Evolutionary conservation across 2,113 vertebrate genomes (phyloP), one percentile per base, ranked within the genome.

Genomic region (Anguilla rostrata): DNA sequence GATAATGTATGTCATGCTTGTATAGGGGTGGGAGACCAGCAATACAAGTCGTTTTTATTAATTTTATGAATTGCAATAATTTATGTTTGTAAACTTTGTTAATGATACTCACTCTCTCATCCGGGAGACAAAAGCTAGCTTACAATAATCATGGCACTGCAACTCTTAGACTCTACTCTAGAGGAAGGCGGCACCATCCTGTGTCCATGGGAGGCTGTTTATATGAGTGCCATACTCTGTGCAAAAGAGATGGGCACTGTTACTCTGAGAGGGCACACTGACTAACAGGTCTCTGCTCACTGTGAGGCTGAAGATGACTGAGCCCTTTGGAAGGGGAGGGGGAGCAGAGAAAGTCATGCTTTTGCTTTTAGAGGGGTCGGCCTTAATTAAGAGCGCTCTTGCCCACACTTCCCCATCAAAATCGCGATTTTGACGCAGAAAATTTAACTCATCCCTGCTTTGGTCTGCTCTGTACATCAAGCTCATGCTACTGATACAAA

Each of bases 381-480:
- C 5, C 66, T 78, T 83, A 87, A 87, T 87, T 87, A 87, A 87
- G 86, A 53, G 43, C 66, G 53, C 78, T 29, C 84, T 85, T 34
- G 9, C 84, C 60, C 39, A 1, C 29, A 29, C 6, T 40, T 39
- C 71, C 84, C 40, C 71, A 79, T 80, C 75, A 39, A 29, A 80
- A 18, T 40, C 1, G 46, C 75, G 16, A n/a, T 39, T 60, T 81
- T 41, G 84, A 85, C 34, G 57, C 78, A 8, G 53, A 2, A 40
- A 85, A 80, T 80, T 41, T 80, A 60, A 80, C 84, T 80, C 49
- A 22, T 39, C 34, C 8, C 16, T 18, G 34, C 15, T 46, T 11
- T 34, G 39, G 34, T 39, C 46, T 14, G 49, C 15, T 29, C 66
- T 29, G 39, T 15, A 26, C 26, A 66, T 43, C 39, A n/a, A 56